phyloP scores from a whole-genome alignment of 2,888 invertebrate genomes.

The Drosophila paranaensis region DNA sequence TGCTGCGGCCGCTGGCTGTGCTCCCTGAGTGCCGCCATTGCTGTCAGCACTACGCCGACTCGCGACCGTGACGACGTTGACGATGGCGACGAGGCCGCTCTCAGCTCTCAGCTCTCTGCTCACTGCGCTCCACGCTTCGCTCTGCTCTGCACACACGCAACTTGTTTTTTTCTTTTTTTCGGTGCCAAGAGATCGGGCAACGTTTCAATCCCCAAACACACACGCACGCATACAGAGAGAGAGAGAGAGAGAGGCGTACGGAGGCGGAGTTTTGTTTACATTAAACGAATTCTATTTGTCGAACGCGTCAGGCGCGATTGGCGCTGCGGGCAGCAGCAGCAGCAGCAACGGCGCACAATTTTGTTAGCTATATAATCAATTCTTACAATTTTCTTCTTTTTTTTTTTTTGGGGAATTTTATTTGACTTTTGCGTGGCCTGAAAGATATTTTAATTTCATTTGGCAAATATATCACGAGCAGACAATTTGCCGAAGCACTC shows the following conservation, averaged over 20 bases:
- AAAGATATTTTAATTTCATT: constrained; percentile 82
- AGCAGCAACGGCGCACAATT: constrained; percentile 32
- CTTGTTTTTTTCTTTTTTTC: constrained; percentile 19
- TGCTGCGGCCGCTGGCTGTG: background rate
- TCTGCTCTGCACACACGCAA: constrained; percentile 30
- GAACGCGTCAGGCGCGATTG: constrained; percentile 76
- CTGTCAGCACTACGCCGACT: constrained; percentile 69
- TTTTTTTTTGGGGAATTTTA: constrained; percentile 16
- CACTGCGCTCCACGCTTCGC: constrained; percentile 9
- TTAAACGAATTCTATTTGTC: constrained; percentile 81
- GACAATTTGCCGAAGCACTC: constrained; percentile 59
- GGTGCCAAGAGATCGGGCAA: constrained; percentile 58
- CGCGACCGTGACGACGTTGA: constrained; percentile 64
- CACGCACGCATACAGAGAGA: constrained; percentile 33
- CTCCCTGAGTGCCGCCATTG: constrained; percentile 75
- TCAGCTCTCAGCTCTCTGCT: constrained; percentile 11
- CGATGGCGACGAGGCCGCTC: constrained; percentile 61
- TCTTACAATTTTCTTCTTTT: constrained; percentile 20
- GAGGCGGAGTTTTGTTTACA: constrained; percentile 84
- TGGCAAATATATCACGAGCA: constrained; percentile 46
- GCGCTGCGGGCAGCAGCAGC: constrained; percentile 46
- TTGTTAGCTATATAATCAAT: constrained; percentile 25
- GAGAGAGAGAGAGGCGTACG: constrained; percentile 52
- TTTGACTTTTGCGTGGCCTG: constrained; percentile 55
- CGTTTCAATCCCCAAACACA: constrained; percentile 68